phyloP scores from a whole-genome alignment of 2,888 invertebrate species.

The Crioceris asparagi region DNA sequence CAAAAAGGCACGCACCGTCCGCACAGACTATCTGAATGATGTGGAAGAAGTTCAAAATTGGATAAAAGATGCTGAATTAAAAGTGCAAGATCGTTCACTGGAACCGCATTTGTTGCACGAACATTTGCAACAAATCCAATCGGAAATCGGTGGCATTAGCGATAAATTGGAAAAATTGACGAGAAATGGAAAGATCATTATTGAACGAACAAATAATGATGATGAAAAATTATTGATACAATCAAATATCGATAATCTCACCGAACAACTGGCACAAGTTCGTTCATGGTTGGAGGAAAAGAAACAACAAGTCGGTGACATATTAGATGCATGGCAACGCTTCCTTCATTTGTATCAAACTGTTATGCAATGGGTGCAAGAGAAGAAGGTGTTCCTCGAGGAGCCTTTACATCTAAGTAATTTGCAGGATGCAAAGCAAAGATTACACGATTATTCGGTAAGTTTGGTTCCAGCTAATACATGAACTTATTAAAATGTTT shows the following conservation, averaged over 20 bases:
- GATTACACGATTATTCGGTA: constrained; percentile 79
- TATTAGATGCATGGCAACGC: constrained; percentile 78
- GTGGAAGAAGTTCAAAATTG: constrained; percentile 74
- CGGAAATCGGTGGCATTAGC: constrained; percentile 57
- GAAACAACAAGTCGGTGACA: constrained; percentile 73
- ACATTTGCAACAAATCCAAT: constrained; percentile 62
- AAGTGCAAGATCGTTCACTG: constrained; percentile 61
- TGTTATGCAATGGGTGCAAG: constrained; percentile 74
- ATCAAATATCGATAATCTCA: constrained; percentile 62
- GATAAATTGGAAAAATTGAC: constrained; percentile 70
- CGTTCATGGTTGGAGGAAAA: constrained; percentile 72
- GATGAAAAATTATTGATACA: constrained; percentile 66
- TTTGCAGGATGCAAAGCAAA: constrained; percentile 71
- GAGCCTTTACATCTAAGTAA: constrained; percentile 69
- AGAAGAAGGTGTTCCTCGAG: constrained; percentile 68
- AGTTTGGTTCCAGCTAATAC: constrained; percentile 21
- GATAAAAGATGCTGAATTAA: constrained; percentile 74
- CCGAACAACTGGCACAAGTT: constrained; percentile 69
- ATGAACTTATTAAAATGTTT: not conserved
- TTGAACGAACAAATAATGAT: constrained; percentile 68
- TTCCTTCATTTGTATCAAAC: constrained; percentile 74
- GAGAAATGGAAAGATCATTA: constrained; percentile 66
- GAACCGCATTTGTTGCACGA: constrained; percentile 71
- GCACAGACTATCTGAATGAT: constrained; percentile 68
- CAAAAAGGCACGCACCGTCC: constrained; percentile 72